Percentiles rank a stretch among this genome's conserved stretches.
phyloP scores from a whole-genome alignment of 2,113 vertebrate genomes.

The Haemorhous mexicanus region DNA sequence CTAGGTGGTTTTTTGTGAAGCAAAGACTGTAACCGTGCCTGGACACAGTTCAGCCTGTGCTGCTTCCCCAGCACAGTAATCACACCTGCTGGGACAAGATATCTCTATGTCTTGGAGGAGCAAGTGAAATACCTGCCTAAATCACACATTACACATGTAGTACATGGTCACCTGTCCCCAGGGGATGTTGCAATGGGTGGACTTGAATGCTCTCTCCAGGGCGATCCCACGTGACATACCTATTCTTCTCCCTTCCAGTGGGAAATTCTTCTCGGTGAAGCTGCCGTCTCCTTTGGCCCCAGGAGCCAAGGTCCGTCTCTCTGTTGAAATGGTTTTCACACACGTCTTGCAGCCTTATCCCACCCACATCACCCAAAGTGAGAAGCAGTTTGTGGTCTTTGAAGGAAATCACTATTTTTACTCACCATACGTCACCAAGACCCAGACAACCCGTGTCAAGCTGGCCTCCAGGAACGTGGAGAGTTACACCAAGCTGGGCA shows the following conservation, averaged over 20 bases:
- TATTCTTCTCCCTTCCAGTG: constrained; percentile 69
- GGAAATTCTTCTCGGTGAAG: constrained; percentile 87
- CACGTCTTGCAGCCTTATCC: constrained; percentile 93
- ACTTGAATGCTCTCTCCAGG: background rate
- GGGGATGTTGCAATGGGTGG: background rate
- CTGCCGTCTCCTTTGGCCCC: constrained; percentile 81
- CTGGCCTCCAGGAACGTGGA: constrained; percentile 93
- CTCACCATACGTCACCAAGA: constrained; percentile 87
- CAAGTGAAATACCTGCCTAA: background rate
- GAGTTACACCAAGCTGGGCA: constrained; percentile 93
- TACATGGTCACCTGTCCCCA: background rate
- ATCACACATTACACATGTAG: accelerated
- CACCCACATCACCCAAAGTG: constrained; percentile 91
- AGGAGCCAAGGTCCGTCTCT: constrained; percentile 82
- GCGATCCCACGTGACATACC: background rate
- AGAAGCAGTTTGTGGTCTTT: constrained; percentile 95
- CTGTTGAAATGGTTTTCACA: constrained; percentile 88
- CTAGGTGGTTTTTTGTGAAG: background rate
- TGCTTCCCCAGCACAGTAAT: background rate
- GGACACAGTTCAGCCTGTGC: background rate
- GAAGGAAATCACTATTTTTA: constrained; percentile 97
- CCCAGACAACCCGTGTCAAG: constrained; percentile 87
- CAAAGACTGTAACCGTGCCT: background rate
- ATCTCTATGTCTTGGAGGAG: background rate
- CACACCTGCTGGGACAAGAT: background rate